Base-by-base conservation (phyloP, 2,797 vertebrate genomes). In the Saxicola maurus region DNA sequence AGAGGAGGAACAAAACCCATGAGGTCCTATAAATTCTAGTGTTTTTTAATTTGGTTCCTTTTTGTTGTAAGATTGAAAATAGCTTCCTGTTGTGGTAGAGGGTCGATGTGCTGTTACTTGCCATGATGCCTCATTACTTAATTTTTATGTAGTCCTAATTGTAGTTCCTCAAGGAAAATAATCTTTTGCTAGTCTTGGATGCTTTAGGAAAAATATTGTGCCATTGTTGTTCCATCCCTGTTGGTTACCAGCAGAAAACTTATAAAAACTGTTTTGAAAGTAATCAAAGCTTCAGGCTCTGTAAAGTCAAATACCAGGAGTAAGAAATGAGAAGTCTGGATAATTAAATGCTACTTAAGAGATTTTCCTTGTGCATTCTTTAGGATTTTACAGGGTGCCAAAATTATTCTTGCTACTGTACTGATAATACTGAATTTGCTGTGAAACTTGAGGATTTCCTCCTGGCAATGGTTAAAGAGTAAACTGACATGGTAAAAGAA, bases 111-210 rank as follows among this genome's bases (percentile, higher is more conserved):
- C 82, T 91, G 13, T 85, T 77, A 60, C 60, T 90, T 91, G 91
- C 89, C 82, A 45, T 86, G 73, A 86, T 94, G 92, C 87, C 82
- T 93, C 33, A 20, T 94, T 89, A 82, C 64, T 91, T 91, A 67
- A 78, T 91, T 91, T 93, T 68, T 87, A 75, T 60, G 56, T 83
- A 85, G 79, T 82, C 45, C 38, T 82, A 86, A 90, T 30, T 82
- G 80, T 76, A 78, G 75, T 62, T 90, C 37, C 81, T 87, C 7
- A 49, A 89, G 71, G 82, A 81, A 87, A 87, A 72, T 1, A 30
- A 31, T 65, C 9, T 83, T 77, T 67, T 45, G 79, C 53, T 77
- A 57, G 49, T 73, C 51, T 82, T 82, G 42, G 77, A 68, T 93
- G 79, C 66, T 92, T 68, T 71, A 82, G 77, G 82, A 51, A 85